Base-by-base conservation (phyloP, 1,140 invertebrate genomes). In the Penaeus chinensis region DNA sequence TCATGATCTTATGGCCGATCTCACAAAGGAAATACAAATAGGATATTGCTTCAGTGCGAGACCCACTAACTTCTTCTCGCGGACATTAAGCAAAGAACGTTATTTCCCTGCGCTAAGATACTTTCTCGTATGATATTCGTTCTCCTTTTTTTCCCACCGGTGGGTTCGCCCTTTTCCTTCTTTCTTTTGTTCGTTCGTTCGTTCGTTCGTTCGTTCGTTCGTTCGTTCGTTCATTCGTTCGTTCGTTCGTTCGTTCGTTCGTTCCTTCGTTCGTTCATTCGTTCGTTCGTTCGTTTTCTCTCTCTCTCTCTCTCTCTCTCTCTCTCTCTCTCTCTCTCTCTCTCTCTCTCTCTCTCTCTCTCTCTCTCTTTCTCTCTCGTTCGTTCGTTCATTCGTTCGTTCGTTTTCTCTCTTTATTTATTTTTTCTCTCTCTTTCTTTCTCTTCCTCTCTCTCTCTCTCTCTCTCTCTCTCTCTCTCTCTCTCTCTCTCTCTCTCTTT, bases 241-340 rank as follows among this genome's bases (percentile, higher is more conserved):
- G n/a, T n/a, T n/a, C n/a, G n/a, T 32, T 77, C 32, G 19, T 66
- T 65, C n/a, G 47, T 27, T 74, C 61, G 11, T n/a, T 54, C 66
- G 19, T 74, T 42, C 37, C 61, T 60, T 13, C 62, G 20, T 61
- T 13, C 1, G 32, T 27, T n/a, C 16, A 24, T 22, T n/a, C 18
- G 7, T 62, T 62, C 54, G 22, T 2, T n/a, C n/a, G n/a, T n/a
- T n/a, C n/a, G n/a, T n/a, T n/a, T n/a, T 42, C 22, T 42, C 82
- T 76, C 24, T 54, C 61, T 74, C n/a, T 24, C 65, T 74, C 47
- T 54, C 82, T 16, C 65, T 74, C 47, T 47, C 82, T 16, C 54
- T 84, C 69, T 24, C 8, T 3, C 66, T 76, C 66, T 54, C 69
- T 71, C 24, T 63, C 19, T 37, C 65, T 37, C 32, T 8, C 37